These are phyloP conservation scores for Pangasius sanitwongsei DNA, from an alignment of 2,797 vertebrate species.

Conservation along the genomic window DNA sequence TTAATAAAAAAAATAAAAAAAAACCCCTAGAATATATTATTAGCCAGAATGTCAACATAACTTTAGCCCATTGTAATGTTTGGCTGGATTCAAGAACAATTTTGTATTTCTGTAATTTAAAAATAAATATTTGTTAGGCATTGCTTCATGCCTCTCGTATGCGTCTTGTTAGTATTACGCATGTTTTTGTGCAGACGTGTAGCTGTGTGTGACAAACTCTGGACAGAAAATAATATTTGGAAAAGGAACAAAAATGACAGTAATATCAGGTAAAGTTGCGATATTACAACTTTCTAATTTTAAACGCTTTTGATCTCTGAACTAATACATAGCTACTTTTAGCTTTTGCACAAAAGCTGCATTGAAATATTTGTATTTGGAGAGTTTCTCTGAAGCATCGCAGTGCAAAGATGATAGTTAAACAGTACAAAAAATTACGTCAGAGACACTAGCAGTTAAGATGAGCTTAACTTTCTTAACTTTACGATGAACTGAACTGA, in stretches of 20 bases:
- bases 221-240: conserved; percentile 52
- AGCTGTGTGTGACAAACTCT: conserved; percentile 46
- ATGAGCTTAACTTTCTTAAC: neutral
- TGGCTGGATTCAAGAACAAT: neutral
- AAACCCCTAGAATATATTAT: neutral
- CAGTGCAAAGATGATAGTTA: too few relatives aligned
- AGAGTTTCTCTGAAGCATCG: neutral
- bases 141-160: neutral
- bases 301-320: neutral
- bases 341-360: neutral
- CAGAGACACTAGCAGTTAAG: neutral
- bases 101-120: neutral
- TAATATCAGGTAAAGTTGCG: conserved; percentile 48
- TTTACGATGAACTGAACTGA: neutral
- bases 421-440: neutral
- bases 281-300: neutral
- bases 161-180: neutral
- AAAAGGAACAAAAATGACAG: conserved; percentile 48
- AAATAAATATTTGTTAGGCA: neutral
- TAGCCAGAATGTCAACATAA: neutral
- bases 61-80: neutral
- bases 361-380: neutral
- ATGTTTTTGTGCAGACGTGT: conserved; percentile 31
- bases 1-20: neutral
- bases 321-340: neutral